Conservation (phyloP, 2,113 vertebrate genomes). For the Sebastes schlegelii region DNA sequence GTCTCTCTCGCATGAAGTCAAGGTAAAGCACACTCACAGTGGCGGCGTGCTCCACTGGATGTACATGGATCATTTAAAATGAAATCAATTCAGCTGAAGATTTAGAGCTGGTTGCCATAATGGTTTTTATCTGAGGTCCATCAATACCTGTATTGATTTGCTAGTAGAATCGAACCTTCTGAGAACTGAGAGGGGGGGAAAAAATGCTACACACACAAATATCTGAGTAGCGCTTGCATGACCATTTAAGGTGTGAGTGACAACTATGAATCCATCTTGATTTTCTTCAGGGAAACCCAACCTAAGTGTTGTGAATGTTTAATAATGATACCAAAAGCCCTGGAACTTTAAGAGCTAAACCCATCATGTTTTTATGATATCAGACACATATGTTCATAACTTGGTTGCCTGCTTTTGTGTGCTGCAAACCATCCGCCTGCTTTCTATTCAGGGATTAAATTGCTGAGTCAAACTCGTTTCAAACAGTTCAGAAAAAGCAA, state of each 20-base stretch:
- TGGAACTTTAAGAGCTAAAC: neutral
- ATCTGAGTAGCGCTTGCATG: constrained; percentile 42
- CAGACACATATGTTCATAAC: constrained; percentile 2
- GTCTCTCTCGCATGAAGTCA: constrained; percentile 79
- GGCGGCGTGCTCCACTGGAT: constrained; percentile 64
- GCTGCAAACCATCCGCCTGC: neutral
- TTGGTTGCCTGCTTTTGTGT: neutral
- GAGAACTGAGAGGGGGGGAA: constrained; percentile 13
- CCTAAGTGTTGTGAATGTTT: neutral
- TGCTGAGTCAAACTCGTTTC: neutral
- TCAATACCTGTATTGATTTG: constrained; percentile 80
- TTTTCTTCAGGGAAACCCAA: constrained; percentile 16
- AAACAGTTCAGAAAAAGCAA: neutral
- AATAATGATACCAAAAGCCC: neutral
- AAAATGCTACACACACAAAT: constrained; percentile 53
- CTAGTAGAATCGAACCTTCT: constrained; percentile 61
- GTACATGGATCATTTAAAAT: constrained; percentile 83
- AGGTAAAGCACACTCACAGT: constrained; percentile 79
- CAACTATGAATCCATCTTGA: constrained; percentile 38
- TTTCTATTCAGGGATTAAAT: neutral
- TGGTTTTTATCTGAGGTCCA: constrained; percentile 79
- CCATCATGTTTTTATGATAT: neutral
- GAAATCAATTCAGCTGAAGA: constrained; percentile 83
- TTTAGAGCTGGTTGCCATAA: constrained; percentile 79
- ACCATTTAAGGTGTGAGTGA: constrained; percentile 14